Conservation (phyloP, 2,113 vertebrate species). For the Hyaena hyaena region DNA sequence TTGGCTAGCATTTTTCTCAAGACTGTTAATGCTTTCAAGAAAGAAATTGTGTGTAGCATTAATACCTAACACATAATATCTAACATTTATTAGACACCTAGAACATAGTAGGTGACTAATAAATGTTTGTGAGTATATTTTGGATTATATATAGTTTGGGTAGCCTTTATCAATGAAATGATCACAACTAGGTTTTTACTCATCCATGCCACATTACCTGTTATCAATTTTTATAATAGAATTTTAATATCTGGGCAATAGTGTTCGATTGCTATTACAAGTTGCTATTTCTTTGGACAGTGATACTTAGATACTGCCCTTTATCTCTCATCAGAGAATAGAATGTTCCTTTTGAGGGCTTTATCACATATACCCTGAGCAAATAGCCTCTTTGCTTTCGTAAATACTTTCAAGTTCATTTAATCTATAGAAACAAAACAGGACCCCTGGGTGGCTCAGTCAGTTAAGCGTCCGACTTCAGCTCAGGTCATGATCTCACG, state of each 20-base stretch:
- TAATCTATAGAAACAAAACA: neutral
- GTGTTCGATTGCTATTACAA: neutral
- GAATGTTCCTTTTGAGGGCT: neutral
- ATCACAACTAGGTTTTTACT: neutral
- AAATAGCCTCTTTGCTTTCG: neutral
- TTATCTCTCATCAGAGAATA: neutral
- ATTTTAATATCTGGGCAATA: neutral
- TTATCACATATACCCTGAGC: neutral
- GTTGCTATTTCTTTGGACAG: neutral
- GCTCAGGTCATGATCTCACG: too few relatives aligned
- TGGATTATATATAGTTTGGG: neutral
- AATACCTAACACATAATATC: neutral
- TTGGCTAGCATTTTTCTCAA: neutral
- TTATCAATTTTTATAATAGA: slow-evolving; percentile 17
- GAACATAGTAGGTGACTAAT: neutral
- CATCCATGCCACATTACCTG: neutral
- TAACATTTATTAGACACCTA: neutral
- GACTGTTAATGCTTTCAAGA: neutral
- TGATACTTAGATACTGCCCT: neutral
- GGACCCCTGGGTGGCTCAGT: too few relatives aligned
- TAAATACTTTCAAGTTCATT: slow-evolving; percentile 26
- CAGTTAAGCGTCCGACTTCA: too few relatives aligned
- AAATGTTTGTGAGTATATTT: neutral
- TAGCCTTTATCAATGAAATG: neutral
- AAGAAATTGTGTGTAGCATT: neutral